phyloP scores from a whole-genome alignment of 2,797 vertebrate genomes.

The Gouania willdenowi region DNA sequence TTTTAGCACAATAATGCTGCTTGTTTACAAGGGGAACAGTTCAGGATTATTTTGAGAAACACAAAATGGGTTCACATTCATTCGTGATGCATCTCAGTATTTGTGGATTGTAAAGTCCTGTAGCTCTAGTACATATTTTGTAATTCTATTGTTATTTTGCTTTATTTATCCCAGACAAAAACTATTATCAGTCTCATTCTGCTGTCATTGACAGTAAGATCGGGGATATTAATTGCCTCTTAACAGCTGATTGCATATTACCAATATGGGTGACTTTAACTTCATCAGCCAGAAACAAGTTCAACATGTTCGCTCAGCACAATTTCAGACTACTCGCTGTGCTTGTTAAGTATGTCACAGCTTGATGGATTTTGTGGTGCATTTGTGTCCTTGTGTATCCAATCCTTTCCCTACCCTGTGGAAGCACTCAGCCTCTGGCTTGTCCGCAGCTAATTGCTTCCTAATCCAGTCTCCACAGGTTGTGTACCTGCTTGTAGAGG shows the following conservation, averaged over 20 bases:
- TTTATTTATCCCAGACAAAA: background rate
- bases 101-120: too few species aligned
- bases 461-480: constrained; percentile 73
- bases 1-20: too few species aligned
- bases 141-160: background rate
- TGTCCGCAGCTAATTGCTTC: constrained; percentile 67
- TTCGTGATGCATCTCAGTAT: too few species aligned
- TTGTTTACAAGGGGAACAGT: too few species aligned
- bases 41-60: too few species aligned
- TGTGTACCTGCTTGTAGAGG: constrained; percentile 59
- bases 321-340: constrained; percentile 11
- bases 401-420: constrained; percentile 39
- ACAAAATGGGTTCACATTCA: too few species aligned
- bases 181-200: background rate
- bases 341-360: constrained; percentile 16
- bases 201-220: background rate
- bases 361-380: constrained; percentile 35
- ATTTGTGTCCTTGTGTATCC: constrained; percentile 45
- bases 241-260: background rate
- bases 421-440: constrained; percentile 53
- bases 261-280: background rate
- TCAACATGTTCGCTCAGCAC: background rate
- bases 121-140: background rate
- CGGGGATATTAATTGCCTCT: background rate
- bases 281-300: background rate